Percentiles rank a stretch among this genome's conserved stretches.
phyloP scores from a whole-genome alignment of 2,888 invertebrate species.

The Choristoneura rosaceana region DNA sequence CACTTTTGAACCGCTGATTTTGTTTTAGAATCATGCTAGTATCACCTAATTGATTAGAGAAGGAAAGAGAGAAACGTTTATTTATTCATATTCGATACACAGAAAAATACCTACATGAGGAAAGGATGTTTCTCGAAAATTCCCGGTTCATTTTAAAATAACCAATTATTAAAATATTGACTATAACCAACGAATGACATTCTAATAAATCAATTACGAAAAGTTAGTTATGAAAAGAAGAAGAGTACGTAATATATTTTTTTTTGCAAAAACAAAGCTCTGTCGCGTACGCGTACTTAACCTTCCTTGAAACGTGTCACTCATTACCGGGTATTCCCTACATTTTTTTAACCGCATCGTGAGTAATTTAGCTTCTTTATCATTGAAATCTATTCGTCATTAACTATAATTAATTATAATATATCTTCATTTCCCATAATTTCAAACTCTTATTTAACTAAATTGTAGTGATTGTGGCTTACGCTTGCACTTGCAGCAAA shows the following conservation, averaged over 20 bases:
- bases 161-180: no score
- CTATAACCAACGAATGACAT: neutral
- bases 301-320: neutral
- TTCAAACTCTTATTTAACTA: neutral
- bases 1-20: neutral
- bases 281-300: neutral
- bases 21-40: neutral
- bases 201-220: neutral
- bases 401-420: neutral
- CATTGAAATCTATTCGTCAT: conserved; percentile 1
- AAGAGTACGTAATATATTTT: no score
- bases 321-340: conserved; percentile 19
- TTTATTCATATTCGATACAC: no score
- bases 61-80: no score
- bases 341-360: conserved; percentile 10
- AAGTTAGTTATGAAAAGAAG: no score
- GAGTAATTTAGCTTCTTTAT: conserved; percentile 15
- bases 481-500: no score
- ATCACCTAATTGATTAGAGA: no score
- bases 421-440: neutral
- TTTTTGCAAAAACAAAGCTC: neutral
- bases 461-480: neutral
- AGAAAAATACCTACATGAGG: no score
- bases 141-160: no score
- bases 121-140: no score